phyloP scores from a whole-genome alignment of 1,140 invertebrate species.

The Pollicipes pollicipes region DNA sequence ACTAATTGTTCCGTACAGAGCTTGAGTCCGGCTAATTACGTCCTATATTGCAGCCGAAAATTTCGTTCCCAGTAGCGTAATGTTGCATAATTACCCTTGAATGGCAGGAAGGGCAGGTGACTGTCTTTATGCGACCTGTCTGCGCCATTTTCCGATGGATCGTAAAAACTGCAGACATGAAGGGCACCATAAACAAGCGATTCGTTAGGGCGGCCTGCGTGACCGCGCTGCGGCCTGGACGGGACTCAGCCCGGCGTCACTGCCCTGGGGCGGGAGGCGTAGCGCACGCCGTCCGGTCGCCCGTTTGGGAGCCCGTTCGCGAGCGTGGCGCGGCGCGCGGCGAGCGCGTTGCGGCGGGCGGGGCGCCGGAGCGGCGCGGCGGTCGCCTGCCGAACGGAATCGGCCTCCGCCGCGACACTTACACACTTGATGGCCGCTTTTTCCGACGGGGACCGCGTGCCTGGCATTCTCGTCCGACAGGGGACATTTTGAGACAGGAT shows the following conservation, averaged over 20 bases:
- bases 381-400: too few species aligned
- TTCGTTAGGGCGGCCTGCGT: not conserved
- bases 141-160: not conserved
- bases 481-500: not conserved
- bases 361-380: too few species aligned
- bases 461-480: not conserved
- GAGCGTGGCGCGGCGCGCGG: too few species aligned
- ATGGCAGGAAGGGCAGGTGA: not conserved
- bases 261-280: too few species aligned
- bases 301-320: too few species aligned
- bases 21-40: not conserved
- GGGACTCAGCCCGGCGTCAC: too few species aligned
- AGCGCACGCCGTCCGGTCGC: too few species aligned
- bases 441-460: not conserved
- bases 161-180: not conserved
- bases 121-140: not conserved
- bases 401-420: too few species aligned
- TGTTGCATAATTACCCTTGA: not conserved
- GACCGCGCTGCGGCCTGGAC: too few species aligned
- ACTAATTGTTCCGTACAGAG: not conserved
- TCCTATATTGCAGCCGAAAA: not conserved
- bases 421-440: not conserved
- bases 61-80: not conserved
- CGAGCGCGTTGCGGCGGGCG: too few species aligned
- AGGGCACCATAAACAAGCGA: not conserved